Evolutionary conservation across 2,797 vertebrate species (phyloP), one percentile per base, ranked within the genome.

Genomic region (Corythornis leucogaster): DNA sequence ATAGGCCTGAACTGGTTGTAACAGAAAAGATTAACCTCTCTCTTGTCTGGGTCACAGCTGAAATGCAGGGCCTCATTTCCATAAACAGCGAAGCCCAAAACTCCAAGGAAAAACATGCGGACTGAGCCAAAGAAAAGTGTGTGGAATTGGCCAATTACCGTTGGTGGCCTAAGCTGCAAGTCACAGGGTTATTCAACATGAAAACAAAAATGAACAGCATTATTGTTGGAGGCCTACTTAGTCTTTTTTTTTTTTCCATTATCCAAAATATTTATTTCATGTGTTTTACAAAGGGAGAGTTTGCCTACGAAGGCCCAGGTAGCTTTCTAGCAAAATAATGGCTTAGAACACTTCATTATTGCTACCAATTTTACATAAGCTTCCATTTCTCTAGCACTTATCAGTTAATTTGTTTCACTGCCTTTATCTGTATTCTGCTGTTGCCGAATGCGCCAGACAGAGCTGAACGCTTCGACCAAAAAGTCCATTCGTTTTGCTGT

Each of bases 111-210:
- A 97, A 99, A 98, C 97, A 98, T 98, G 87, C 97, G 95, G 82
- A 99, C 98, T 4, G 98, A 99, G 86, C 98, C 98, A 91, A 99
- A 99, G 98, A 99, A 99, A 96, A 98, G 97, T n/a, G 98, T 98
- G 97, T 99, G 98, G 98, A 99, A 99, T 92, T 99, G 98, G 86
- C 98, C 98, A 63, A 98, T 98, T 97, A 98, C 98, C 1, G 98
- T 98, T 48, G 98, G 98, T 96, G 98, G 98, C 97, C 98, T 98
- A 96, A 99, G 98, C 98, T 99, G 95, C 50, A 96, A 95, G 73
- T 92, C 90, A 87, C 71, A 85, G 57, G 54, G 46, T 83, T 61
- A 82, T 92, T 95, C 82, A 70, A 82, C 43, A 92, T 53, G 92
- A 89, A 93, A 57, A 90, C 51, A 93, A 64, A 92, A 85, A 69